Conservation (phyloP, 2,888 invertebrate genomes). For the Lasioglossum vierecki region DNA sequence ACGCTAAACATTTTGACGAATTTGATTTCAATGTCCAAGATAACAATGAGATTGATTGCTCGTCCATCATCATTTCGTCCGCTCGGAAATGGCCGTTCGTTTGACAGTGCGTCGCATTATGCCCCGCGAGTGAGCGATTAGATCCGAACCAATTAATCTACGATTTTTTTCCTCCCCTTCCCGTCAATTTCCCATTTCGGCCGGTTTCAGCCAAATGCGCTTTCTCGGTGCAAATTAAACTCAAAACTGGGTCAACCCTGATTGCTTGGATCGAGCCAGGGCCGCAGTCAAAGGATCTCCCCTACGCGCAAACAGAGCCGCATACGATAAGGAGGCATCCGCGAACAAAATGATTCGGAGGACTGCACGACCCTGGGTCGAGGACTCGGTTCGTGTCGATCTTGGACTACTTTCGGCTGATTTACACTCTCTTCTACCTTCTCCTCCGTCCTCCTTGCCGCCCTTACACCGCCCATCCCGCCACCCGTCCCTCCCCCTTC, state of each 20-base stretch:
- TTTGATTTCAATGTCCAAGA: background rate
- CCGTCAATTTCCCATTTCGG: slow-evolving; percentile 56
- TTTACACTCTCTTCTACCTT: slow-evolving; percentile 14
- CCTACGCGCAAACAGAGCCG: slow-evolving; percentile 39
- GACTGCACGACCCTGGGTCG: slow-evolving; percentile 33
- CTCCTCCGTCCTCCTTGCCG: background rate
- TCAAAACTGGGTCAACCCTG: slow-evolving; percentile 73
- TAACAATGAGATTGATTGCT: too few relatives aligned
- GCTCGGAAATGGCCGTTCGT: too few relatives aligned
- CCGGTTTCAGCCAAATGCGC: slow-evolving; percentile 59
- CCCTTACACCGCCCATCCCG: slow-evolving; percentile 11
- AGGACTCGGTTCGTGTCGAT: slow-evolving; percentile 46
- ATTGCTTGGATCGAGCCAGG: slow-evolving; percentile 67
- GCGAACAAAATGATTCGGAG: slow-evolving; percentile 41
- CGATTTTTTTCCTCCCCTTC: slow-evolving; percentile 22
- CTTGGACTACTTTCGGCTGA: slow-evolving; percentile 68
- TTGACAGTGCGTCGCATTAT: background rate
- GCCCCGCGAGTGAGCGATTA: background rate
- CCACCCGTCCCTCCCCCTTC: slow-evolving; percentile 23
- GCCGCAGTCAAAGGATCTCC: slow-evolving; percentile 61
- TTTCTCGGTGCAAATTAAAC: slow-evolving; percentile 65
- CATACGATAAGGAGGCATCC: slow-evolving; percentile 43
- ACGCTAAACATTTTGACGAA: background rate
- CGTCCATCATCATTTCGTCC: too few relatives aligned
- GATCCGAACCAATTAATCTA: slow-evolving; percentile 28